Base-by-base conservation (phyloP, 2,113 vertebrate species). In the Corvus hawaiiensis region DNA sequence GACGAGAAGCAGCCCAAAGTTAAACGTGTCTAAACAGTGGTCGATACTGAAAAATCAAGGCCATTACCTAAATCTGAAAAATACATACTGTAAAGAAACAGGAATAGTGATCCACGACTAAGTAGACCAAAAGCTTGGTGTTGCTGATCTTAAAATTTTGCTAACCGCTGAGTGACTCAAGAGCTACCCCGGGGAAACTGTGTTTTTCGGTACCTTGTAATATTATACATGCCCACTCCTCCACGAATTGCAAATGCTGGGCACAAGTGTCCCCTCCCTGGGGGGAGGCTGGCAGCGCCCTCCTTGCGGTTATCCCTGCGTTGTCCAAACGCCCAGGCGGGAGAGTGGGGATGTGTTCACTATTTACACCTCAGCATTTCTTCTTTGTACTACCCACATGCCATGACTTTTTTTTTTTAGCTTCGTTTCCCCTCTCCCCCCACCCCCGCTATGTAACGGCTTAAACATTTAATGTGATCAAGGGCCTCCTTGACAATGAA, bases 51-150 rank as follows among this genome's bases (percentile, higher is more conserved):
- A 98, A 98, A 98, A 98, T 97, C 96, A 95, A 92, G 85, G 92
- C 96, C 97, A 98, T 98, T 98, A 98, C 97, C 96, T 97, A 98
- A 98, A 98, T 98, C 97, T 97, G 97, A 97, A 98, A 98, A 98
- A 97, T 93, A 98, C 94, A 97, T 84, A 98, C 96, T 94, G 92
- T 97, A 97, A 96, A 96, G 94, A 96, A 97, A 97, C 89, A 85
- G 92, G 72, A 96, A 93, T 79, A 96, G 95, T 59, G 96, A 97
- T 95, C 87, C 61, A 49, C 77, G 32, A 92, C 62, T 95, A 96
- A 96, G 89, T 79, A 35, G 54, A n/a, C 23, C 27, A 54, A 90
- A 93, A 94, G 77, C 39, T 85, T n/a, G 63, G 13, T 83, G 78
- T 78, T 94, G 32, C 92, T 84, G 92, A 94, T 96, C 54, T 96